phyloP scores from a whole-genome alignment of 2,113 vertebrate genomes.

The Barnardius zonarius region DNA sequence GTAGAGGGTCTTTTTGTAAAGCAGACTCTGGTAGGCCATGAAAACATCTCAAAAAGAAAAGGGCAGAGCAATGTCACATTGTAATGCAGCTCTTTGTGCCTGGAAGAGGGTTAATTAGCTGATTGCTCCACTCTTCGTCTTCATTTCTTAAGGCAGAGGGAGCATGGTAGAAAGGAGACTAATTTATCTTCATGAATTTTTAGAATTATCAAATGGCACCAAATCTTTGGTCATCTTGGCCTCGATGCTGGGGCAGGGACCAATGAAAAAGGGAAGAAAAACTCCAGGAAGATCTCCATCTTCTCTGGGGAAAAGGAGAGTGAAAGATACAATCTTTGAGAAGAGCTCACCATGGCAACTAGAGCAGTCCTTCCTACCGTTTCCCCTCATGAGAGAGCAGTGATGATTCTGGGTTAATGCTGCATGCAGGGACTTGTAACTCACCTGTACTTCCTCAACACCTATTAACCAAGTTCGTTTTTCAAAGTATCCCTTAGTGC shows the following conservation, averaged over 20 bases:
- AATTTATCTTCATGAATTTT: slow-evolving; percentile 44
- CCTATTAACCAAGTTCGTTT: background rate
- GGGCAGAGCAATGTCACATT: slow-evolving; percentile 61
- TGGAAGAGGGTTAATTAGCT: slow-evolving; percentile 61
- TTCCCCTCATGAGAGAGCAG: background rate
- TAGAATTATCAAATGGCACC: background rate
- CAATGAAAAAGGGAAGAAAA: background rate
- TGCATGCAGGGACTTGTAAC: background rate
- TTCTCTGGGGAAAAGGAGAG: background rate
- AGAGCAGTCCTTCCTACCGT: background rate
- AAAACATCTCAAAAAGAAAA: slow-evolving; percentile 53
- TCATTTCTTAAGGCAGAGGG: slow-evolving; percentile 29
- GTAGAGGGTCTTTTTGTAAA: slow-evolving; percentile 44
- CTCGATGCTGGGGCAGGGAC: background rate
- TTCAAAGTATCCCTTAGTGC: background rate
- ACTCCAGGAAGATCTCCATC: background rate
- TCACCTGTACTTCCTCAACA: background rate
- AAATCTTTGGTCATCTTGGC: background rate
- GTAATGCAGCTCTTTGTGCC: slow-evolving; percentile 29
- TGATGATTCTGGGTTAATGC: background rate
- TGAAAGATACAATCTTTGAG: background rate
- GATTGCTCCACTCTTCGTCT: slow-evolving; percentile 41
- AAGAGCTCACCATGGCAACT: slow-evolving; percentile 32
- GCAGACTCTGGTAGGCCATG: slow-evolving; percentile 36
- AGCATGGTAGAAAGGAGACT: background rate